Evolutionary conservation across 2,113 vertebrate species (phyloP).

Genomic region (human): GRCh38 chr11:85206501-85207000

Average conservation of each 20-base stretch:
- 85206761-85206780: too few relatives aligned
- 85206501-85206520: background rate
- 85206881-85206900: background rate
- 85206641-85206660: background rate
- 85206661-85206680: background rate
- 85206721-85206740: too few relatives aligned
- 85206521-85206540: background rate
- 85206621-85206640: background rate
- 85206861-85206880: background rate
- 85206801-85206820: too few relatives aligned
- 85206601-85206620: constrained; percentile 33
- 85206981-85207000: constrained; percentile 56
- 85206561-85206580: background rate
- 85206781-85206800: too few relatives aligned
- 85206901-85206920: background rate
- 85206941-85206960: constrained; percentile 40
- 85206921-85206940: constrained; percentile 46
- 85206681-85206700: background rate
- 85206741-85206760: too few relatives aligned
- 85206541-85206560: background rate
- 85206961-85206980: constrained; percentile 36
- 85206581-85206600: background rate
- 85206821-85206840: too few relatives aligned
- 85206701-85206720: too few relatives aligned
- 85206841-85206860: too few relatives aligned